A percentile compares a stretch with the other conserved stretches of the same genome.
Evolutionary conservation across 2,113 vertebrate species (phyloP).

Genomic region (Ascaphus truei): DNA sequence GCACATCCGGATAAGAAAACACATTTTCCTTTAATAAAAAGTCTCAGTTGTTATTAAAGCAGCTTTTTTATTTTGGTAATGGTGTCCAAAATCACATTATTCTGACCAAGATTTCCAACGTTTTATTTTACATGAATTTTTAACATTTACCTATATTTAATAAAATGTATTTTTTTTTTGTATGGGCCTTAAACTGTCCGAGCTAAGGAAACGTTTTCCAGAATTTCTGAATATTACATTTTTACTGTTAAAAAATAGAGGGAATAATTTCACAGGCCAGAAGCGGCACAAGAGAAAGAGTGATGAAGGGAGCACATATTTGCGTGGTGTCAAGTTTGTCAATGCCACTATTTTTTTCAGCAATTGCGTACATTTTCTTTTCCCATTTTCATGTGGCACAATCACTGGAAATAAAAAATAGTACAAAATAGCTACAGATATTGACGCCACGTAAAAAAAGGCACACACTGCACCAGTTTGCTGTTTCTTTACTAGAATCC

Average conservation of each 20-base stretch:
- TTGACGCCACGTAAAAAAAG: conserved; percentile 20
- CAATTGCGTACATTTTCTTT: conserved; percentile 7
- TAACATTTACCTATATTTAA: conserved; percentile 59
- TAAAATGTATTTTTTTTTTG: conserved; percentile 50
- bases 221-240: conserved; percentile 52
- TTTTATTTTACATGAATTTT: conserved; percentile 54
- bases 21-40: conserved; percentile 62
- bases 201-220: conserved; percentile 17
- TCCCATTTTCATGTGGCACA: no score
- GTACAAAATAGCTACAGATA: neutral
- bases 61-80: conserved; percentile 47
- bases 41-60: conserved; percentile 66
- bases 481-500: no score
- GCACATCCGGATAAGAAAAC: conserved; percentile 61
- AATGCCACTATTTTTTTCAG: conserved; percentile 12
- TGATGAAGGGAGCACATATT: neutral
- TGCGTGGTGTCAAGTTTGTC: conserved; percentile 4
- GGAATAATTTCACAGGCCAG: neutral
- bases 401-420: conserved; percentile 9
- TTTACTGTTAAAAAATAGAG: conserved; percentile 60
- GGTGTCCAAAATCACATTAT: conserved; percentile 62
- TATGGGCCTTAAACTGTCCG: conserved; percentile 39
- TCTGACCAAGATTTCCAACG: conserved; percentile 49
- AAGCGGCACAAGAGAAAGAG: neutral
- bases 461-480: neutral